A percentile compares a stretch with the other conserved stretches of the same genome.
phyloP scores from a whole-genome alignment of 1,140 invertebrate genomes.

The Whitmania pigra region DNA sequence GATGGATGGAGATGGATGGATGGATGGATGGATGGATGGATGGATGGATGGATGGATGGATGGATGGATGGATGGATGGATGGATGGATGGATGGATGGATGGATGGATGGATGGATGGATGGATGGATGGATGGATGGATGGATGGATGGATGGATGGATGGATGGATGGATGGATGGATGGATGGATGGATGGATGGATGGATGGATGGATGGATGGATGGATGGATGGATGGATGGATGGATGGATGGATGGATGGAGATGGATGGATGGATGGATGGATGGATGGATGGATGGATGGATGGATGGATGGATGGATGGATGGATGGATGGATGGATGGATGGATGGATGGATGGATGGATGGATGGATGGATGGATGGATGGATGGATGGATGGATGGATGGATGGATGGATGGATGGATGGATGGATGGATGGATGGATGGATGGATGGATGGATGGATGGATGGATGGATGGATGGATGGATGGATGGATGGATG shows the following conservation, averaged over 20 bases:
- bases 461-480: neutral
- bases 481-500: neutral
- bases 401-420: neutral
- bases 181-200: too few relatives aligned
- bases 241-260: too few relatives aligned
- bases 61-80: too few relatives aligned
- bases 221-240: too few relatives aligned
- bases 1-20: too few relatives aligned
- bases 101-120: neutral
- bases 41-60: too few relatives aligned
- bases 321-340: constrained; percentile 6
- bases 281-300: neutral
- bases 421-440: neutral
- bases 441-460: constrained; percentile 1
- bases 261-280: neutral
- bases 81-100: neutral
- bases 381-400: neutral
- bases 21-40: too few relatives aligned
- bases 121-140: neutral
- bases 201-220: too few relatives aligned
- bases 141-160: too few relatives aligned
- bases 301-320: neutral
- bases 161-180: too few relatives aligned
- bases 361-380: constrained; percentile 1
- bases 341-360: constrained; percentile 6